Conservation (phyloP, 2,888 invertebrate genomes). For the Drosophila koepferae region DNA sequence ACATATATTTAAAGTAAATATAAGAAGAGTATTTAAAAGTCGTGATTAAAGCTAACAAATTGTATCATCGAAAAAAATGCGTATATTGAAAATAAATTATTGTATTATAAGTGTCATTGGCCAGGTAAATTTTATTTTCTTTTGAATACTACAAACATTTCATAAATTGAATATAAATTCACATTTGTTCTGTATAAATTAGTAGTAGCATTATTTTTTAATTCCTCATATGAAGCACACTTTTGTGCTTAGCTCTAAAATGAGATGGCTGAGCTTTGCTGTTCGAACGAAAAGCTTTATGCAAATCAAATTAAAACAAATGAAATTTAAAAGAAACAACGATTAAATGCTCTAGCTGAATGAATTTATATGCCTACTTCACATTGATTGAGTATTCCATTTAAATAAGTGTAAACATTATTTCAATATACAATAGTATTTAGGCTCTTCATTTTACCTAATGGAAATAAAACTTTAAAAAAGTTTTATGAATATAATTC, state of each 20-base stretch:
- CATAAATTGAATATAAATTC: not conserved
- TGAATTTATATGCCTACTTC: not conserved
- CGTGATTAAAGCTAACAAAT: not conserved
- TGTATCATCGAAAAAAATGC: conserved; percentile 6
- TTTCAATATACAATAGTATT: not conserved
- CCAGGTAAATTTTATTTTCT: conserved; percentile 16
- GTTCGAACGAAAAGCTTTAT: conserved; percentile 45
- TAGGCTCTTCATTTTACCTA: not conserved
- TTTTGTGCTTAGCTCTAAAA: conserved; percentile 52
- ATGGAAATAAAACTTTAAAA: not conserved
- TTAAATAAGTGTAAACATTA: too few species aligned
- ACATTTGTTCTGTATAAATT: not conserved
- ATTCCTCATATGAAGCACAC: conserved; percentile 48
- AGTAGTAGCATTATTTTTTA: not conserved
- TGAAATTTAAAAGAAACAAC: too few species aligned
- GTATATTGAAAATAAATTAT: conserved; percentile 23
- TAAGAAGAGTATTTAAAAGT: conserved; percentile 7
- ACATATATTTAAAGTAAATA: not conserved
- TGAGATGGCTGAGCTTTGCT: conserved; percentile 46
- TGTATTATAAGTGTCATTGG: conserved; percentile 36
- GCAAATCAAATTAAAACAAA: not conserved
- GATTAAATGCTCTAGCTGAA: not conserved
- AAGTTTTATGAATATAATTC: too few species aligned
- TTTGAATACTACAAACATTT: conserved; percentile 7
- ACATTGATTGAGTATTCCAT: too few species aligned